Evolutionary conservation across 2,113 vertebrate species (phyloP).

Genomic region (Podarcis muralis): DNA sequence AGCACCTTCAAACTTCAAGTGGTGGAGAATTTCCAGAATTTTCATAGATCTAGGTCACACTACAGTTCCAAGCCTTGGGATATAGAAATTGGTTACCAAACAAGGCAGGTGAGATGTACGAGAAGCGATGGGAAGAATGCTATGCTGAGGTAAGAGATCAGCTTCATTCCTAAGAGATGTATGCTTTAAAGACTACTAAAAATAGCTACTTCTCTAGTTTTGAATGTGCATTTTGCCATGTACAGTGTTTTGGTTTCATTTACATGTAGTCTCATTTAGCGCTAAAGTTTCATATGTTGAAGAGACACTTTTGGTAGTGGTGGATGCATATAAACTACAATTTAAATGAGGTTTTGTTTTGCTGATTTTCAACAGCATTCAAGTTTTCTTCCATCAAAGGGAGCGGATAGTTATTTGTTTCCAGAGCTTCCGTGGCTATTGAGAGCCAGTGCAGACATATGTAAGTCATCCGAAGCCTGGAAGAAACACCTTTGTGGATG

Average conservation of each 20-base stretch:
- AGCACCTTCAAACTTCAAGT: constrained; percentile 67
- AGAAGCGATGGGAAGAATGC: constrained; percentile 86
- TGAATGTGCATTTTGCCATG: accelerated
- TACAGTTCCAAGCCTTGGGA: constrained; percentile 70
- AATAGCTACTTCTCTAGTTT: neutral
- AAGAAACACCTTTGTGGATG: neutral
- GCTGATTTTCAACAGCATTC: neutral
- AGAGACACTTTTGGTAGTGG: neutral
- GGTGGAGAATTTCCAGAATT: constrained; percentile 22
- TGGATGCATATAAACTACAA: constrained; percentile 28
- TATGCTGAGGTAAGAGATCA: constrained; percentile 83
- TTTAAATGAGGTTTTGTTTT: constrained; percentile 46
- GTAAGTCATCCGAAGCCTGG: neutral
- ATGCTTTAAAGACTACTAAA: accelerated
- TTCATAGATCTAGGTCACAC: constrained; percentile 53
- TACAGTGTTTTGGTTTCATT: constrained; percentile 17
- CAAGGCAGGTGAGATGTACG: constrained; percentile 86
- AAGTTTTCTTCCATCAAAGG: neutral
- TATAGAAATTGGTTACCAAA: constrained; percentile 89
- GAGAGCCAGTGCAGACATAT: neutral
- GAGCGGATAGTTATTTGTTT: constrained; percentile 21
- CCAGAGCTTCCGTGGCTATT: neutral
- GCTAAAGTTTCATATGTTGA: constrained; percentile 23
- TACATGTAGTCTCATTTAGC: constrained; percentile 16
- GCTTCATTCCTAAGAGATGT: neutral